A percentile compares a stretch with the other conserved stretches of the same genome.
Conservation (phyloP, 64 coral and sea anemone species). For the Actinia equina region DNA sequence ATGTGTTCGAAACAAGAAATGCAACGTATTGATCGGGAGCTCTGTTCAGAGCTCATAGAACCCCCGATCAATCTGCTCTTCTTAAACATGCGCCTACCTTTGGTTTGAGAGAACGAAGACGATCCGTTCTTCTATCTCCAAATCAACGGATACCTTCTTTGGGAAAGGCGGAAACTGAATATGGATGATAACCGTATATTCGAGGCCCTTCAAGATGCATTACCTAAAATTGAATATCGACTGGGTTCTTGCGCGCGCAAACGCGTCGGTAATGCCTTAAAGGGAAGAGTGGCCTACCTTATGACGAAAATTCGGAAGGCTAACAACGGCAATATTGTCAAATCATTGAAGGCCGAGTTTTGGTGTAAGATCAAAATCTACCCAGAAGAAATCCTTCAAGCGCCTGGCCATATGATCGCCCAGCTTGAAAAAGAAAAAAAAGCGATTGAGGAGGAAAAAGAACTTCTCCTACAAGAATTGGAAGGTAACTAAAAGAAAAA, state of each 20-base stretch:
- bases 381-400: not conserved
- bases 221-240: not conserved
- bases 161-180: slow-evolving; percentile 9
- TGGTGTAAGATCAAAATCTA: not conserved
- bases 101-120: not conserved
- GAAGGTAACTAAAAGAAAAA: too few relatives aligned
- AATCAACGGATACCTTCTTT: slow-evolving; percentile 38
- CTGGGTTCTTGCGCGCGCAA: not conserved
- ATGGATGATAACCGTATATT: not conserved
- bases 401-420: not conserved
- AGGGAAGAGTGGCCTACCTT: not conserved
- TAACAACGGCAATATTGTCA: not conserved
- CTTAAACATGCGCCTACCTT: slow-evolving; percentile 17
- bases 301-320: not conserved
- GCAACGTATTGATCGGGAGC: slow-evolving; percentile 47
- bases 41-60: slow-evolving; percentile 55
- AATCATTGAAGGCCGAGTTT: not conserved
- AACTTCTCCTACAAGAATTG: too few relatives aligned
- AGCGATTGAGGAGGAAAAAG: not conserved
- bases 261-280: not conserved
- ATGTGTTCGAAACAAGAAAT: slow-evolving; percentile 27
- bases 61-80: slow-evolving; percentile 37
- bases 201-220: slow-evolving; percentile 20
- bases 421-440: not conserved
- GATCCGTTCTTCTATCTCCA: slow-evolving; percentile 26